Percentiles rank a stretch among this genome's conserved stretches.
phyloP scores from a whole-genome alignment of 92 coral and sea anemone species.

The Metridium senile region DNA sequence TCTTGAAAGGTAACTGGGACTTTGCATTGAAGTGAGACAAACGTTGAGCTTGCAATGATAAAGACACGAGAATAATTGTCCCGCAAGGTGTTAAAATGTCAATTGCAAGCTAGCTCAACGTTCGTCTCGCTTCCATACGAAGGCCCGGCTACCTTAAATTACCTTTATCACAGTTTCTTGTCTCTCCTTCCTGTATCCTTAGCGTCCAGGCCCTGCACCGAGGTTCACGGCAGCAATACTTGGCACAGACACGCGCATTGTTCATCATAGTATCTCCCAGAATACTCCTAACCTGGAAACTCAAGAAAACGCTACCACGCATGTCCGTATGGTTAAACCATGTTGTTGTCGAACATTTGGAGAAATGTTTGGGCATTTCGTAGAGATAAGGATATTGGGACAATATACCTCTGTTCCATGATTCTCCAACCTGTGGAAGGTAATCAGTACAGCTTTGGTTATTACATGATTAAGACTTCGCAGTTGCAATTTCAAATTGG shows the following conservation, averaged over 20 bases:
- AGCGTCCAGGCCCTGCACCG: slow-evolving; percentile 88
- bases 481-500: too few relatives aligned
- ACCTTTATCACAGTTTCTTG: slow-evolving; percentile 87
- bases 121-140: too few relatives aligned
- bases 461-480: too few relatives aligned
- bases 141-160: not conserved
- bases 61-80: too few relatives aligned
- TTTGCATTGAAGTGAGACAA: too few relatives aligned
- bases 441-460: too few relatives aligned
- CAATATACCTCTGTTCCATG: slow-evolving; percentile 77
- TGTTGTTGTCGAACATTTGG: slow-evolving; percentile 55
- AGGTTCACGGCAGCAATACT: slow-evolving; percentile 78
- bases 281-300: slow-evolving; percentile 74
- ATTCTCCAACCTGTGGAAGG: slow-evolving; percentile 66
- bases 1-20: too few relatives aligned
- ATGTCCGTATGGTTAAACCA: slow-evolving; percentile 85
- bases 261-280: slow-evolving; percentile 72
- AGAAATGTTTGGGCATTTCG: slow-evolving; percentile 70
- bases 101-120: too few relatives aligned
- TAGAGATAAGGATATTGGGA: slow-evolving; percentile 81
- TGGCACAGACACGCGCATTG: slow-evolving; percentile 80
- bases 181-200: slow-evolving; percentile 72
- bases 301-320: slow-evolving; percentile 87
- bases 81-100: too few relatives aligned
- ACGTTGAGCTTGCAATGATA: too few relatives aligned